Conservation (phyloP, 2,113 vertebrate species). For the Epinephelus fuscoguttatus region DNA sequence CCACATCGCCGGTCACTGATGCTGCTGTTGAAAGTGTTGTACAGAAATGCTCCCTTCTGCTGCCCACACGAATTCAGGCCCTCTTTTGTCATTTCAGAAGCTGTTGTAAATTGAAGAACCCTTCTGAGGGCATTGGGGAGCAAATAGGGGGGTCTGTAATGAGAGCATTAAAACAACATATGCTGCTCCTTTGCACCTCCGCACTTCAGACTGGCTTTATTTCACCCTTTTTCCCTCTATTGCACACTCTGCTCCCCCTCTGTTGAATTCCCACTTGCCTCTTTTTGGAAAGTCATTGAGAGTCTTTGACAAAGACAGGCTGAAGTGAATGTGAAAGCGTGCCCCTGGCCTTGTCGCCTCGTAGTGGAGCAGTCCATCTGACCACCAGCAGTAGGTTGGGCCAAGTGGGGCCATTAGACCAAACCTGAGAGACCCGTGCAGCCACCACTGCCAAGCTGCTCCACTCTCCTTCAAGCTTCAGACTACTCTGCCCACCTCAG, state of each 20-base stretch:
- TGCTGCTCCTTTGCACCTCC: constrained; percentile 73
- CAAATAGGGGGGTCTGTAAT: constrained; percentile 71
- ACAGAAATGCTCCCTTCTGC: constrained; percentile 67
- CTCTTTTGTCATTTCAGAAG: constrained; percentile 69
- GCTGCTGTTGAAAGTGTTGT: constrained; percentile 51
- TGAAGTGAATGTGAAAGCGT: constrained; percentile 81
- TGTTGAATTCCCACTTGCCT: constrained; percentile 75
- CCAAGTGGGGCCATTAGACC: constrained; percentile 75
- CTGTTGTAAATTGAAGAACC: constrained; percentile 80
- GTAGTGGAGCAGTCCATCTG: constrained; percentile 73
- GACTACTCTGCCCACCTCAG: constrained; percentile 64
- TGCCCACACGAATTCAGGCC: constrained; percentile 57
- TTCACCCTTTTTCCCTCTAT: constrained; percentile 67
- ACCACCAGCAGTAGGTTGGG: constrained; percentile 78
- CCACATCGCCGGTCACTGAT: constrained; percentile 39
- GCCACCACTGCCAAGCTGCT: constrained; percentile 69
- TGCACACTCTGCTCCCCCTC: constrained; percentile 50
- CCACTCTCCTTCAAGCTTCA: constrained; percentile 82
- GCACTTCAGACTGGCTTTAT: constrained; percentile 80
- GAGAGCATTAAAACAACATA: constrained; percentile 85
- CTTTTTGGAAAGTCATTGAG: constrained; percentile 82
- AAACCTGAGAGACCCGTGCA: constrained; percentile 70
- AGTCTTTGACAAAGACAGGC: constrained; percentile 84
- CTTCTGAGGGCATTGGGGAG: constrained; percentile 70
- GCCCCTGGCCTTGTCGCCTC: constrained; percentile 73